Evolutionary conservation across 1,140 invertebrate species (phyloP), one percentile per base, ranked within the genome.

Genomic region (Zaprionus capensis): DNA sequence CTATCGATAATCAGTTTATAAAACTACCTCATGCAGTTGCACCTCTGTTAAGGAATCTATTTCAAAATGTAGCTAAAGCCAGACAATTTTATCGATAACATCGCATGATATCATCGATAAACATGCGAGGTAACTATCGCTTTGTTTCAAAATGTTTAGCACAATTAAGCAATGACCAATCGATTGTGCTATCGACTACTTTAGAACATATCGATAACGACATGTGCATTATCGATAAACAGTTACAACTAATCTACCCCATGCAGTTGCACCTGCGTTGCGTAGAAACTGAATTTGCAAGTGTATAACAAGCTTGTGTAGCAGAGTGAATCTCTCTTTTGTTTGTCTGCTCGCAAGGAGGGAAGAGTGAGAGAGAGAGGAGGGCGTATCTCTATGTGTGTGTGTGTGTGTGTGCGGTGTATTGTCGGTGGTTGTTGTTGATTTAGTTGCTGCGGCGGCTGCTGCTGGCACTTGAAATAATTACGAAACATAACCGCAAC

Each of bases 381-480:
- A 9, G 41, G 34, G 44, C 59, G 17, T 53, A 14, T 22, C 17
- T 36, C 0, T 41, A 20, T 49, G 20, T 67, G 36, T 31, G 62
- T 55, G 34, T 51, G 41, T 53, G 41, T 62, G 41, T 44, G 49
- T 28, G 46, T 36, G 49, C 2, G 26, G 56, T 24, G 36, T 61
- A 15, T 58, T 31, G 17, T n/a, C 38, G 28, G 31, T 36, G 20
- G 63, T 56, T 49, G 36, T 65, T 76, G 71, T 72, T 80, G 66
- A 64, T 73, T 76, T 78, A 46, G 58, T 49, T 65, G 46, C 46
- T 24, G 46, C 46, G 4, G 28, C 46, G 22, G 28, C 78, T 85
- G 78, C 57, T 61, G 56, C 46, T 83, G 81, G 64, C 81, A 83
- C 77, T 81, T 78, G 61, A 73, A 79, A 68, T 83, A 83, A 84